Evolutionary conservation across 2,797 vertebrate species (phyloP), one percentile per base, ranked within the genome.

Genomic region (Myotis vivesi): DNA sequence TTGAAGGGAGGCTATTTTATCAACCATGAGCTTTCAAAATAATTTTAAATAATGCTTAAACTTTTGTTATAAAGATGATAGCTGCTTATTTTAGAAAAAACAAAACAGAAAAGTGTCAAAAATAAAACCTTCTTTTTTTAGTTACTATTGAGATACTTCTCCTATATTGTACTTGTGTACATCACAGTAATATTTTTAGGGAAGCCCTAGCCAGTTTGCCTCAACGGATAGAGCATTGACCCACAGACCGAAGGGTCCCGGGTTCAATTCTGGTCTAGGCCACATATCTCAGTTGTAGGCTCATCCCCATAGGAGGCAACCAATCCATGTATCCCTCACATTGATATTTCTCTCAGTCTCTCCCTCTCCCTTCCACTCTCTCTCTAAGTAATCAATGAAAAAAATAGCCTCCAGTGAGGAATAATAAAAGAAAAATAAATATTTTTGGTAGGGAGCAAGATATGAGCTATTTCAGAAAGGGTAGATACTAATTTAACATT

Each of bases 11-110:
- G 25, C 68, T 66, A 90, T 82, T 38, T 91, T 87, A 81, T 28
- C 13, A 53, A 59, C 7, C 4, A 38, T n/a, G 30, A 62, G 36
- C 23, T 88, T 87, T 80, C 33, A 73, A 49, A 85, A 88, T 75
- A 62, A 73, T 90, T 76, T 85, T 72, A 92, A 95, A 69, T 69
- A 59, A 79, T 30, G 8, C 11, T 82, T 95, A 55, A 69, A 73
- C 0, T 72, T 90, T 90, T 55, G 30, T 94, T 92, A 13, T 22
- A 69, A 91, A 85, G 13, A 64, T 68, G 92, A 44, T 28, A 84
- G 17, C 5, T 92, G 2, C 36, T 80, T 89, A 51, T 75, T 89
- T 82, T 93, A 25, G 10, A 20, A 38, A 86, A 46, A 46, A 11
- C 55, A n/a, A 59, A 69, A 30, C 9, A 36, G 1, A 36, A 0